Base-by-base conservation (phyloP, 2,113 vertebrate species). In the Cavia porcellus region DNA sequence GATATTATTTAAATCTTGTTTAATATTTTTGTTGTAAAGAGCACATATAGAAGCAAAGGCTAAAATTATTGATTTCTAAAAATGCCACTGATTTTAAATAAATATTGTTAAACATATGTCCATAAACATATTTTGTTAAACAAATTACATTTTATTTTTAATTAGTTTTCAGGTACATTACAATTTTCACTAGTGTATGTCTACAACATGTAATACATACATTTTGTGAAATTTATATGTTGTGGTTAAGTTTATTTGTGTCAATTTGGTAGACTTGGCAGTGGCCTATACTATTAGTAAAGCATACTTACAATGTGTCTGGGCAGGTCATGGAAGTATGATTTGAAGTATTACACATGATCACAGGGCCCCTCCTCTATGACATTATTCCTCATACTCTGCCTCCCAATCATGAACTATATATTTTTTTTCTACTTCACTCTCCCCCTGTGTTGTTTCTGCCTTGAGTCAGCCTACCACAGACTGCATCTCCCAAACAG, bases 111-210 rank as follows among this genome's bases (percentile, higher is more conserved):
- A 38, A 28, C 35, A 17, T 92, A 68, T 85, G 25, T 85, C 25
- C 64, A 89, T 8, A 25, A 72, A 62, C 86, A 70, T n/a, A 82
- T 38, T 94, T 89, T 68, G 85, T 74, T 92, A 84, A 94, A 94
- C 25, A 86, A 92, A 86, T 75, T 94, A 72, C 38, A 68, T 45
- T 89, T 74, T 89, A 80, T 20, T 70, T 70, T n/a, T 19, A 70
- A 70, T 19, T 70, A 70, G n/a, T 19, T 66, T 68, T 68, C 35
- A 17, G 32, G 17, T n/a, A 68, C 35, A 68, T 17, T 15, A n/a
- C 14, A 68, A 2, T 35, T 68, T 68, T 35, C 35, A 68, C 32
- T 35, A 68, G 66, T 68, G 15, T 35, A 17, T 68, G 66, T 68
- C 35, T 68, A 32, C 32, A 68, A 66, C 32, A 66, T 66, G 62